Conservation (phyloP, 1,140 invertebrate species). For the Phenacoccus solenopsis region DNA sequence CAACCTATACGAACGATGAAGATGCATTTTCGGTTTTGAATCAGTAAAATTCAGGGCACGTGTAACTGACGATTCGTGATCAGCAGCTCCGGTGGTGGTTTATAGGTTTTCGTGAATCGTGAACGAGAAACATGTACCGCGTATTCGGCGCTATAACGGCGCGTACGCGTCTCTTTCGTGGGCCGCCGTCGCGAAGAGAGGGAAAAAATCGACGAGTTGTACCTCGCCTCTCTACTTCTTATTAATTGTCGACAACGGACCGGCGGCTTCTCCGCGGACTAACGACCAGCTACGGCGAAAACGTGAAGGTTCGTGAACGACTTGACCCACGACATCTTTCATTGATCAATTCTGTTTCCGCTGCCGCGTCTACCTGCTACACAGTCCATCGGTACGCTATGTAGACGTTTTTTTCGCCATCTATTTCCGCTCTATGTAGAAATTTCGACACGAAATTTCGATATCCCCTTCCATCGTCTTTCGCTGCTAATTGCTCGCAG, state of each 20-base stretch:
- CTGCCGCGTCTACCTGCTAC: background rate
- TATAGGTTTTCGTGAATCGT: background rate
- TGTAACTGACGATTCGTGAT: constrained; percentile 16
- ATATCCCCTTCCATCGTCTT: too few species aligned
- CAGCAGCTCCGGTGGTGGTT: constrained; percentile 13
- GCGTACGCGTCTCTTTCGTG: background rate
- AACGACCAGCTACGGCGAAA: background rate
- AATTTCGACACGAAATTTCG: too few species aligned
- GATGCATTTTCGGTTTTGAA: constrained; percentile 6
- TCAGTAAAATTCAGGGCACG: constrained; percentile 13
- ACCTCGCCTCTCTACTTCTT: background rate
- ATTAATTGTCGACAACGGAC: constrained; percentile 13
- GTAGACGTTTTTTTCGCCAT: background rate
- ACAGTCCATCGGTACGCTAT: background rate
- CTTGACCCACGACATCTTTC: constrained; percentile 3
- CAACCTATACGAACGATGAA: constrained; percentile 6
- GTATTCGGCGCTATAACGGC: background rate
- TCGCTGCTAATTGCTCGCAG: too few species aligned
- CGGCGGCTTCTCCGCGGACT: background rate
- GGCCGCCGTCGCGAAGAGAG: background rate
- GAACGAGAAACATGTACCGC: background rate
- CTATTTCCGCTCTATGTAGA: background rate
- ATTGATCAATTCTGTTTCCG: constrained; percentile 9
- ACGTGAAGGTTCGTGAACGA: constrained; percentile 8
- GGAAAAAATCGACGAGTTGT: background rate